Evolutionary conservation across 2,888 invertebrate species (phyloP), one percentile per base, ranked within the genome.

Genomic region (Halocaridina rubra): DNA sequence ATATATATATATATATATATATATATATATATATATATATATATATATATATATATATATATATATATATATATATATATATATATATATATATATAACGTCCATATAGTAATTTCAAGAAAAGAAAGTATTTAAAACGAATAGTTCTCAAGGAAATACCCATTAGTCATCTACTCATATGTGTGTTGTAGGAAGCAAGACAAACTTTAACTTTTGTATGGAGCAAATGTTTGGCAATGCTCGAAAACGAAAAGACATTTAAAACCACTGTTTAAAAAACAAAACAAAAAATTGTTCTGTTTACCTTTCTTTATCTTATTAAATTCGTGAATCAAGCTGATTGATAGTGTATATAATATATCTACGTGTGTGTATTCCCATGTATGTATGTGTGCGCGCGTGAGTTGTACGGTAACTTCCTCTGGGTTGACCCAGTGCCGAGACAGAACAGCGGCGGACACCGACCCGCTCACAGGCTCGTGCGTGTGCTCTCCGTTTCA

Each of bases 331-430:
- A 64, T 77, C 33, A 61, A 24, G 22, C 22, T 76, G 72, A 32
- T 13, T 22, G 72, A 16, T 24, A n/a, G 32, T 72, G 72, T 72
- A 13, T 72, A 30, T 39, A 33, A 33, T 27, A 13, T 76, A 29
- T 29, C 57, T 46, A 32, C 19, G 59, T 53, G 76, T 61, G 76
- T 19, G 76, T 29, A 59, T 59, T 16, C 10, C 59, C 30, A 19
- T 32, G 64, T 33, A n/a, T 22, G 64, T 64, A 24, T 22, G 39
- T 0, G 77, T 61, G 33, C 19, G 64, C 33, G 64, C 22, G 61
- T 24, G 59, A 53, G 80, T 80, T 30, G 80, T 80, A 80, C 80
- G 80, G 80, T 80, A 80, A 80, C 80, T 80, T 80, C 80, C 80
- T 80, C 80, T 30, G 71, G 72, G 71, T 29, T 22, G 71, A 67